Evolutionary conservation across 2,888 invertebrate genomes (phyloP).

Genomic region (Crocallis elinguaria): DNA sequence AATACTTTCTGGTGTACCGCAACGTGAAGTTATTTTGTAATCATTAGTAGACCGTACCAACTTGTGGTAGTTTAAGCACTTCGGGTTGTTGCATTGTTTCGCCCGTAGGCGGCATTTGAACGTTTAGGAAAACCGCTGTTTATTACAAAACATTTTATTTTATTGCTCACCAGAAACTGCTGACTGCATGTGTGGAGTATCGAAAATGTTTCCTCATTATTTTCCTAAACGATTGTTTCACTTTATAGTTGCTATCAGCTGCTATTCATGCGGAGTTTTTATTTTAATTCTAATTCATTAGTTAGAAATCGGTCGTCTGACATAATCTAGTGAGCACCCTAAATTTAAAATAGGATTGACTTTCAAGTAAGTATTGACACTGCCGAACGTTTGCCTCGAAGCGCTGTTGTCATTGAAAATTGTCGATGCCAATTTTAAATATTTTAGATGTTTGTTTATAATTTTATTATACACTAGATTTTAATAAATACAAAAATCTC

Average conservation of each 20-base stretch:
- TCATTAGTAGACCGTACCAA: slow-evolving; percentile 24
- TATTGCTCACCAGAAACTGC: slow-evolving; percentile 53
- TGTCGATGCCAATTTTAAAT: too few species aligned
- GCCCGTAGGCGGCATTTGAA: slow-evolving; percentile 15
- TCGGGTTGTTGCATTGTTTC: slow-evolving; percentile 28
- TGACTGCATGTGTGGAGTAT: slow-evolving; percentile 41
- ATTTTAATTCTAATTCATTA: too few species aligned
- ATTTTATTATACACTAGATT: too few species aligned
- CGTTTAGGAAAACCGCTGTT: slow-evolving; percentile 33
- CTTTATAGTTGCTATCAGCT: too few species aligned
- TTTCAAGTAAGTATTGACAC: too few species aligned
- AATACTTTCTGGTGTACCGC: slow-evolving; percentile 38
- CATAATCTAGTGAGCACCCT: too few species aligned
- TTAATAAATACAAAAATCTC: too few species aligned
- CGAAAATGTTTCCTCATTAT: slow-evolving; percentile 51
- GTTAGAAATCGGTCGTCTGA: too few species aligned
- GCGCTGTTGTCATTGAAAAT: too few species aligned
- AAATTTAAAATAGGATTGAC: too few species aligned
- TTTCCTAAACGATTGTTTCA: slow-evolving; percentile 36
- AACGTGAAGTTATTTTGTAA: slow-evolving; percentile 39
- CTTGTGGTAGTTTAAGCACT: slow-evolving; percentile 15
- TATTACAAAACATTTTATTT: slow-evolving; percentile 54
- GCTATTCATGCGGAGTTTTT: slow-evolving; percentile 33
- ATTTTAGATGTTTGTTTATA: too few species aligned
- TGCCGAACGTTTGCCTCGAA: too few species aligned